Base-by-base conservation (phyloP, 2,797 vertebrate species). In the Pseudochirops cupreus region DNA sequence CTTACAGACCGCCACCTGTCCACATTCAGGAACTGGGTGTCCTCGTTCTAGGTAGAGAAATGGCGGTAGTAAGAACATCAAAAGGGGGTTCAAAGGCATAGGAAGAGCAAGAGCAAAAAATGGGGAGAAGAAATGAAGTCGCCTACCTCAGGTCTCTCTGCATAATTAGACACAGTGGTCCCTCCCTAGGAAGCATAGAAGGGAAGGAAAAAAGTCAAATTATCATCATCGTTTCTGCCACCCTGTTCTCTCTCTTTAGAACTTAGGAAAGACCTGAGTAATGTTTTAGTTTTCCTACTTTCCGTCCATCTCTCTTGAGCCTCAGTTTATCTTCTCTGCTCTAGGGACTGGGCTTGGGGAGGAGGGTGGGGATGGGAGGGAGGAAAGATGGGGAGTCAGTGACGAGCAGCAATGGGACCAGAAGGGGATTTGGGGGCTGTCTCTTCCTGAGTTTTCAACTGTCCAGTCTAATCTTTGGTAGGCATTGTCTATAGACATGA, bases 1-100 rank as follows among this genome's bases (percentile, higher is more conserved):
- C 97, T 97, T 74, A 98, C 98, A 10, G 97, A 55, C 62, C 94
- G 92, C 91, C 97, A 82, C 52, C 97, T 98, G n/a, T 97, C 97
- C 0, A 97, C 12, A 93, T 97, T 97, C 94, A 97, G 93, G 92
- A 98, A 97, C 91, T 96, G 95, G 33, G 67, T 10, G 7, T 93
- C 93, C 90, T 92, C 50, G n/a, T 50, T 92, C 98, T 98, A 95
- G 92, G 91, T 56, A 92, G 87, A 95, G 53, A 95, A 58, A 67
- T 54, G 33, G 26, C 26, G 2, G 21, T 59, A 39, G 95, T 96
- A 94, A 31, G 31, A 94, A 89, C 91, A 28, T 92, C 11, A 33
- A 26, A 12, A 53, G 56, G 50, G 33, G 26, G 28, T 21, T n/a
- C 2, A n/a, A 29, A 59, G 90, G 87, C 21, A 18, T 0, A 6